Base-by-base conservation (phyloP, 2,113 vertebrate genomes). In the Thalassoma bifasciatum region DNA sequence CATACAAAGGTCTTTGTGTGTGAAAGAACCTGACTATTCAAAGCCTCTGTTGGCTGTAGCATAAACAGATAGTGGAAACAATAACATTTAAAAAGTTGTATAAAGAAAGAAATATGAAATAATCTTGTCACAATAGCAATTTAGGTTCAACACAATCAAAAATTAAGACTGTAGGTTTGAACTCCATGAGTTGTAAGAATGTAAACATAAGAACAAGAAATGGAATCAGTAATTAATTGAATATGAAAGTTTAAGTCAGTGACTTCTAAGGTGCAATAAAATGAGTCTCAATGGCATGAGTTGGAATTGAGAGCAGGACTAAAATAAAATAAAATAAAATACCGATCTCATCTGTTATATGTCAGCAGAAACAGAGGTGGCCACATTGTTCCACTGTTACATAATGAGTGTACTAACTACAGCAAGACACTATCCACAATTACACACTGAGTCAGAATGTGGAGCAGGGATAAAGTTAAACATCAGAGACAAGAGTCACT, bases 401-500 rank as follows among this genome's bases (percentile, higher is more conserved):
- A 46, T 64, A 51, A 60, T 44, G n/a, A 42, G 2, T 44, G 13
- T 44, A 11, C 36, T 36, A 22, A 22, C 36, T 46, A 59, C 21
- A 40, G 62, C n/a, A 44, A 53, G 30, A 40, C 54, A 53, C 11
- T 50, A 57, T 58, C 30, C 4, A 23, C 58, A 47, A 34, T 66
- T 51, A 49, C 24, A 8, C 1, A 42, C n/a, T 60, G 30, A 58
- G 58, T 52, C 70, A 63, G 42, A 66, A 52, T 36, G 46, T 38
- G 30, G 59, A 24, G 26, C 19, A 16, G 47, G 53, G 59, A 53
- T 19, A 78, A 53, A 56, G 37, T 26, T 26, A 19, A 19, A 57
- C 52, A 51, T 60, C 49, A 61, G 49, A 70, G 14, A 19, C 10
- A 44, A 2, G 16, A 56, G 49, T 57, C 11, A 40, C 49, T 51